These are phyloP conservation scores for Uria lomvia DNA, from an alignment of 2,113 vertebrate species.

Conservation along the genomic window DNA sequence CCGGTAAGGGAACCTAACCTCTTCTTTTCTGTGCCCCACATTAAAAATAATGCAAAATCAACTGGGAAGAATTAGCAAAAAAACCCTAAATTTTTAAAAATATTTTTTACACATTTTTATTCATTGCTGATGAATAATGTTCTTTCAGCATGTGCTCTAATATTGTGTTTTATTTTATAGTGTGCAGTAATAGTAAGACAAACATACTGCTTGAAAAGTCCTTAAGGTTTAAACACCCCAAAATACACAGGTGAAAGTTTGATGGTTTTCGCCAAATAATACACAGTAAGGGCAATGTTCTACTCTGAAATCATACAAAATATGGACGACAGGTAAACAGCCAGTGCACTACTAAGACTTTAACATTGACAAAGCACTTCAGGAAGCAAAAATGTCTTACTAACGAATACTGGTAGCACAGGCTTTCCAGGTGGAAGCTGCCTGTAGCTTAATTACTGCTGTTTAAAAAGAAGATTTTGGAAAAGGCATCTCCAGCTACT, in stretches of 20 bases:
- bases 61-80: background rate
- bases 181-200: background rate
- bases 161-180: background rate
- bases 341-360: background rate
- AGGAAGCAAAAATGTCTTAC: background rate
- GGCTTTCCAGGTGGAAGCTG: background rate
- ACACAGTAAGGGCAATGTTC: background rate
- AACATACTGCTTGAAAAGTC: background rate
- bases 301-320: background rate
- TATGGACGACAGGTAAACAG: background rate
- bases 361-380: background rate
- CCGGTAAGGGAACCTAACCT: background rate
- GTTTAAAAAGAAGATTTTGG: background rate
- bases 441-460: background rate
- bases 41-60: background rate
- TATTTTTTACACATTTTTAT: background rate
- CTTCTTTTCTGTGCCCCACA: background rate
- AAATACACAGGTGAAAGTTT: background rate
- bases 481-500: background rate
- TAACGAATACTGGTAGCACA: rapidly evolving
- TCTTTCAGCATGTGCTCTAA: background rate
- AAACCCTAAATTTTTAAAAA: background rate
- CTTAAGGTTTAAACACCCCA: background rate
- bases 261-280: background rate
- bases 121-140: background rate